Conservation (phyloP, 2,113 vertebrate genomes). For the Phrynocephalus versicolor region DNA sequence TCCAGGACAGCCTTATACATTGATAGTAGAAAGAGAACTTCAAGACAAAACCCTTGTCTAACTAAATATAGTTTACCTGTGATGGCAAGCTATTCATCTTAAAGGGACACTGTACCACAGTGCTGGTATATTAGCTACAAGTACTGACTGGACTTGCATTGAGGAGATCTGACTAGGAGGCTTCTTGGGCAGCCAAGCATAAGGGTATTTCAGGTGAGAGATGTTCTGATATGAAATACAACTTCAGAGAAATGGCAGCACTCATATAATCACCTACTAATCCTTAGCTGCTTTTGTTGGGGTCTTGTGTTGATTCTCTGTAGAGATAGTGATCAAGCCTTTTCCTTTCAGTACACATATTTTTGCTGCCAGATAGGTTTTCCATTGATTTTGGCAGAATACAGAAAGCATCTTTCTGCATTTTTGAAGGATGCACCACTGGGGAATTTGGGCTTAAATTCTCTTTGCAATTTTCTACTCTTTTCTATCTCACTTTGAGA, state of each 20-base stretch:
- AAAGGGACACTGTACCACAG: background rate
- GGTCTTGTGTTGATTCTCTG: background rate
- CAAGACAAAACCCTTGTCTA: no score
- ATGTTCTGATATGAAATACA: background rate
- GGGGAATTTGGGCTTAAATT: constrained; percentile 1
- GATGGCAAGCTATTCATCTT: background rate
- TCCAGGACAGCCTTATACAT: no score
- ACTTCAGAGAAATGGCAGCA: background rate
- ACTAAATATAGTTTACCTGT: no score
- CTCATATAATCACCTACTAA: background rate
- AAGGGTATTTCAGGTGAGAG: background rate
- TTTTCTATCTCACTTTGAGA: background rate
- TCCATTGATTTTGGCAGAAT: background rate
- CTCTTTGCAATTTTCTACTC: background rate
- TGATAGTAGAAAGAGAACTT: no score
- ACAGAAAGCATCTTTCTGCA: background rate
- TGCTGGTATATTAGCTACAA: background rate
- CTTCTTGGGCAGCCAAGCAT: background rate
- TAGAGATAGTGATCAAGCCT: constrained; percentile 5
- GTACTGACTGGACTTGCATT: background rate
- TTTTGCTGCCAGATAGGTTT: background rate
- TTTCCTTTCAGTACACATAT: background rate
- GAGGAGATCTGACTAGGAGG: background rate
- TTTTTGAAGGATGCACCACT: background rate
- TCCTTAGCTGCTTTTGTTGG: background rate